These are phyloP conservation scores for Ameiurus melas DNA, from an alignment of 2,113 vertebrate species.

Conservation along the genomic window DNA sequence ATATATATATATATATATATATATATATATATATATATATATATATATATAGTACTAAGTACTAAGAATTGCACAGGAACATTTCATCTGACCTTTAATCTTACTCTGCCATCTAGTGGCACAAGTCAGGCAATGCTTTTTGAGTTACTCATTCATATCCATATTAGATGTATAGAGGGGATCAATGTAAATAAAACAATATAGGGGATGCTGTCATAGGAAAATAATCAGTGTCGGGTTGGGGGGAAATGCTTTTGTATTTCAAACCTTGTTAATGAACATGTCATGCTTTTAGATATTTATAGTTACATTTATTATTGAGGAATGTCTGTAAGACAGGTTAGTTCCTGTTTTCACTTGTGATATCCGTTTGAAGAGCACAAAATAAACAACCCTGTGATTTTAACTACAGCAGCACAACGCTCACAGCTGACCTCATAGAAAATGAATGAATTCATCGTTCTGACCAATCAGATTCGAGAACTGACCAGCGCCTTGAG, in stretches of 20 bases:
- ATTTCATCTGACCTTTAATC: not conserved
- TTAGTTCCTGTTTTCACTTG: not conserved
- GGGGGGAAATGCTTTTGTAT: not conserved
- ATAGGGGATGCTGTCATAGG: not conserved
- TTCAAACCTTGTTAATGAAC: not conserved
- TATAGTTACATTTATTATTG: not conserved
- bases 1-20: too few relatives aligned
- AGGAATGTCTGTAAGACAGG: not conserved
- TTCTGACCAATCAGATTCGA: not conserved
- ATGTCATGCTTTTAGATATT: not conserved
- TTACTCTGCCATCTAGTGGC: conserved; percentile 56
- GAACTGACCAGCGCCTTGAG: not conserved
- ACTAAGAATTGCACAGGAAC: not conserved
- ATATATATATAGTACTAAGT: too few relatives aligned
- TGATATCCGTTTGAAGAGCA: not conserved
- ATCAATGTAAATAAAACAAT: not conserved
- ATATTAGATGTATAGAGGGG: not conserved
- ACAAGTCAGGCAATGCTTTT: not conserved
- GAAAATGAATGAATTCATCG: not conserved
- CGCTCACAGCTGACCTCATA: not conserved
- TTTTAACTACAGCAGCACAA: not conserved
- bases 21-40: too few relatives aligned
- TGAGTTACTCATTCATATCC: not conserved
- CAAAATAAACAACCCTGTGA: not conserved
- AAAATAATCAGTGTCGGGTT: not conserved